Evolutionary conservation across 2,797 vertebrate species (phyloP), one percentile per base, ranked within the genome.

Genomic region (Microctenopoma stevenorrisi): DNA sequence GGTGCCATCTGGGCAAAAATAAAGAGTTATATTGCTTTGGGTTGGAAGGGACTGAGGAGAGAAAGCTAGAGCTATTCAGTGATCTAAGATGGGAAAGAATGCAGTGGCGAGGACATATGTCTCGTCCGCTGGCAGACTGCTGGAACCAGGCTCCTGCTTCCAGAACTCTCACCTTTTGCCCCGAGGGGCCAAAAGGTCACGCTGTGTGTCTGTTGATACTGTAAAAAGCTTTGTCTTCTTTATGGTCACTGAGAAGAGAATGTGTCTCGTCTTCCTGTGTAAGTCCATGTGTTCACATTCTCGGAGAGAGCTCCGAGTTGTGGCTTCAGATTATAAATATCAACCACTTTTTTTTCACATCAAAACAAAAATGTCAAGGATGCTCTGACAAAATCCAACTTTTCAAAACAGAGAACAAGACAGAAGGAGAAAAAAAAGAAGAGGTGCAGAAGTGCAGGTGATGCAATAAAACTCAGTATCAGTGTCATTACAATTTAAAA

Each of bases 11-110:
- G 0, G 54, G 68, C 3, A 61, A 71, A 73, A 76, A 74, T 61
- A 78, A 73, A 68, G 72, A 73, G 13, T 74, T 78, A 30, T 73
- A 84, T 74, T 83, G 59, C 79, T 85, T 65, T 81, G 53, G 72
- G 71, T 55, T 78, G 64, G 64, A 76, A 42, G 66, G 71, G 76
- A 75, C 61, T 69, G 50, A 61, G 67, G 67, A 59, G 68, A 60
- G 65, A 64, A 57, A 74, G 71, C 64, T n/a, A 72, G 68, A 78
- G 70, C 76, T 58, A 71, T 66, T 78, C 61, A 44, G 81, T 89
- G 87, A 89, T 91, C 90, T 93, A 92, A 93, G 91, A 89, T 70
- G 84, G 88, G 89, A 90, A 89, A 89, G 93, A 93, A 93, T 94
- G 91, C 37, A 47, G 77, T 25, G 79, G 82, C 74, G 78, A 84